A percentile compares a stretch with the other conserved stretches of the same genome.
Evolutionary conservation across 2,113 vertebrate species (phyloP).

Genomic region (Scatophagus argus): DNA sequence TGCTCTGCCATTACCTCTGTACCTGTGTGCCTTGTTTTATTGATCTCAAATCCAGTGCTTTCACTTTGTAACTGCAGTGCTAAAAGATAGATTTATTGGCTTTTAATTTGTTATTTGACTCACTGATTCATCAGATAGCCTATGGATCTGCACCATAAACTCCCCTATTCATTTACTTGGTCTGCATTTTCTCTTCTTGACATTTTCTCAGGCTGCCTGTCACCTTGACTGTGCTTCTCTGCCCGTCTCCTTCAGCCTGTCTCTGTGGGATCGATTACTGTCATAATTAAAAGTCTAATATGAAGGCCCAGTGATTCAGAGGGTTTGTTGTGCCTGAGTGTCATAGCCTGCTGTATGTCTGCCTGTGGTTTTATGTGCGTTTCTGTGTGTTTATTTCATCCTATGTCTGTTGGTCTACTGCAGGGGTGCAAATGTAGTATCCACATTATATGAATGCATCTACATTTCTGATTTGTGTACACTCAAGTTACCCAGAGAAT

Average conservation of each 20-base stretch:
- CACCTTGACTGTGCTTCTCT: constrained; percentile 13
- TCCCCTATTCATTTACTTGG: constrained; percentile 15
- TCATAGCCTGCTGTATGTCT: constrained; percentile 2
- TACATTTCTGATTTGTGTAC: not conserved
- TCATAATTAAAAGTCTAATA: constrained; percentile 49
- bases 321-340: constrained; percentile 16
- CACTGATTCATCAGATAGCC: constrained; percentile 21
- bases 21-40: constrained; percentile 1
- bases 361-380: constrained; percentile 20
- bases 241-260: constrained; percentile 1
- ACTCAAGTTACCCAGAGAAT: not conserved
- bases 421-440: not conserved
- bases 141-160: constrained; percentile 10
- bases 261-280: constrained; percentile 30
- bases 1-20: not conserved
- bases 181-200: not conserved
- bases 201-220: constrained; percentile 30
- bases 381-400: not conserved
- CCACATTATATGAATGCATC: not conserved
- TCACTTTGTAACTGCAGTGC: constrained; percentile 9
- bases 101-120: constrained; percentile 33
- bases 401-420: not conserved
- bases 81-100: constrained; percentile 27
- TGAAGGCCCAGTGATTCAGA: constrained; percentile 26
- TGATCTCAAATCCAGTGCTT: constrained; percentile 14